Percentiles rank a stretch among this genome's conserved stretches.
phyloP scores from a whole-genome alignment of 64 coral and sea anemone species.

The Stichodactyla helianthus region DNA sequence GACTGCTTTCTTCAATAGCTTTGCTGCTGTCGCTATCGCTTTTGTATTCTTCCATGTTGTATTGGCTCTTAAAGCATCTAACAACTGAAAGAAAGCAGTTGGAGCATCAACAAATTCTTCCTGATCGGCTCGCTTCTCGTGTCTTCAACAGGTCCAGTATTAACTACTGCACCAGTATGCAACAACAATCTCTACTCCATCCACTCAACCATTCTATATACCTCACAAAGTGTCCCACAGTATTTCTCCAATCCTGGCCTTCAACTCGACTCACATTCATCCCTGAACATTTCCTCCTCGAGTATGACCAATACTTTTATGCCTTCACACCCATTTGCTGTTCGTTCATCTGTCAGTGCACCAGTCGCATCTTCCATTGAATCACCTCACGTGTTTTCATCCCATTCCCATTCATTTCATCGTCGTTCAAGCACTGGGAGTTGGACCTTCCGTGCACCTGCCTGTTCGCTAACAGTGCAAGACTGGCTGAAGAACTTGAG shows the following conservation, averaged over 20 bases:
- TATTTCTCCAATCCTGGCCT: slow-evolving; percentile 4
- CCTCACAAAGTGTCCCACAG: background rate
- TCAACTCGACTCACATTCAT: background rate
- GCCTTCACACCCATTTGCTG: background rate
- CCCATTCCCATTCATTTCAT: slow-evolving; percentile 34
- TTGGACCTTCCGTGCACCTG: slow-evolving; percentile 45
- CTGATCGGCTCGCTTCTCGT: background rate
- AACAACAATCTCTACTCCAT: slow-evolving; percentile 11
- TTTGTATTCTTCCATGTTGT: background rate
- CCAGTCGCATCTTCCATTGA: slow-evolving; percentile 23
- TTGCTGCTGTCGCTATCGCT: background rate
- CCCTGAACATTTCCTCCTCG: background rate
- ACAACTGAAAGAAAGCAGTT: background rate
- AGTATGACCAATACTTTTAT: background rate
- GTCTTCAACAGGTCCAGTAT: slow-evolving; percentile 16
- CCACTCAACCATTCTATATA: slow-evolving; percentile 3
- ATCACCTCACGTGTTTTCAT: slow-evolving; percentile 15
- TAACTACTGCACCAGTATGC: background rate
- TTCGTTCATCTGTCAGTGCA: slow-evolving; percentile 13
- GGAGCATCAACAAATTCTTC: background rate
- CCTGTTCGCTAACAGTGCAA: slow-evolving; percentile 51
- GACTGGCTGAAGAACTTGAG: slow-evolving; percentile 82
- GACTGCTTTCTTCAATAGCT: background rate
- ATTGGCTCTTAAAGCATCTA: background rate
- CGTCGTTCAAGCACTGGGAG: slow-evolving; percentile 32